These are phyloP conservation scores for Spodoptera picta DNA, from an alignment of 2,888 invertebrate genomes.

Conservation along the genomic window DNA sequence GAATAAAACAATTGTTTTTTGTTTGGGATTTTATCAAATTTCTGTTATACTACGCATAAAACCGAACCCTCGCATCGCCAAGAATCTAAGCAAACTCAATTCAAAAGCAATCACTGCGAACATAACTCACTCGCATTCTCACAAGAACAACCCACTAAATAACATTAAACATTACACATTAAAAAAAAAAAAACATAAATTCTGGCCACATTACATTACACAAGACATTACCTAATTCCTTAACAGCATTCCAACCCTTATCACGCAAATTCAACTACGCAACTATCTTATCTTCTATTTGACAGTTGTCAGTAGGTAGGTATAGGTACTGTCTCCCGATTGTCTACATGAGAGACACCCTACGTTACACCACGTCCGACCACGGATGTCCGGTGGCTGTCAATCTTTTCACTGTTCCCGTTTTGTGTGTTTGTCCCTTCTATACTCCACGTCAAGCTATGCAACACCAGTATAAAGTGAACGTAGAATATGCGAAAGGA, in stretches of 20 bases:
- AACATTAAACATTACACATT: too few species aligned
- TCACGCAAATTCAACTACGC: slow-evolving; percentile 12
- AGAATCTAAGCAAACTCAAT: too few species aligned
- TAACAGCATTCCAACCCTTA: slow-evolving; percentile 9
- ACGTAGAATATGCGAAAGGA: too few species aligned
- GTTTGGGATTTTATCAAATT: too few species aligned
- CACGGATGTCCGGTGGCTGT: slow-evolving; percentile 68
- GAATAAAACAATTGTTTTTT: too few species aligned
- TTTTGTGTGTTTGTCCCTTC: slow-evolving; percentile 46
- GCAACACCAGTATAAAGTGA: too few species aligned
- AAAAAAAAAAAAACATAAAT: too few species aligned
- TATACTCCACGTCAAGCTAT: not conserved
- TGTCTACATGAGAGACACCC: slow-evolving; percentile 54
- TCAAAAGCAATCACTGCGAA: too few species aligned
- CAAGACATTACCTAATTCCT: slow-evolving; percentile 2
- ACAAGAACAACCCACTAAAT: not conserved
- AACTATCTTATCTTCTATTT: slow-evolving; percentile 34
- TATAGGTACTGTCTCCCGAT: slow-evolving; percentile 27
- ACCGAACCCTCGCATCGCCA: too few species aligned
- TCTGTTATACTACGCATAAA: too few species aligned
- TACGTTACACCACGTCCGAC: slow-evolving; percentile 56
- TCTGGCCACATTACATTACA: slow-evolving; percentile 9
- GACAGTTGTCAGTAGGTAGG: slow-evolving; percentile 17
- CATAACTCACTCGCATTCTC: too few species aligned
- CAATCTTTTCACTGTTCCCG: slow-evolving; percentile 65